A percentile compares a stretch with the other conserved stretches of the same genome.
phyloP scores from a whole-genome alignment of 1,140 invertebrate genomes.

The Pentalonia nigronervosa region DNA sequence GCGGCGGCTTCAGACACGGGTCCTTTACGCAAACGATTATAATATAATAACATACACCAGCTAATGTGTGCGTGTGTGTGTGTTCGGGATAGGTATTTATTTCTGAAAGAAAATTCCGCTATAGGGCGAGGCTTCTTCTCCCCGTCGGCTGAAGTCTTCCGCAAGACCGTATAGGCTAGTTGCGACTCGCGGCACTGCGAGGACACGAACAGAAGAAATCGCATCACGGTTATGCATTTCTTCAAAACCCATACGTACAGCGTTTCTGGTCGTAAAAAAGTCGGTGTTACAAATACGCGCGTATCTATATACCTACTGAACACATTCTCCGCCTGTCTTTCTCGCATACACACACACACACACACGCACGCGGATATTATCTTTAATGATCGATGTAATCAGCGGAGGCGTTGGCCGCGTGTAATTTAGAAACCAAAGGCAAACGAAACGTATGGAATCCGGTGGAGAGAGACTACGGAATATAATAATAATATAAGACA shows the following conservation, averaged over 20 bases:
- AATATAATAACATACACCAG: not conserved
- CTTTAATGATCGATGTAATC: conserved; percentile 50
- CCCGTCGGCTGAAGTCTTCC: too few species aligned
- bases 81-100: not conserved
- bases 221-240: not conserved
- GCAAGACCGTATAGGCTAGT: not conserved
- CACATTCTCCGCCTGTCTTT: too few species aligned
- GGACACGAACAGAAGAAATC: not conserved
- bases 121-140: not conserved
- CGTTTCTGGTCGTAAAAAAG: conserved; percentile 40
- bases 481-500: not conserved
- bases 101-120: not conserved
- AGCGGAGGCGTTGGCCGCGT: not conserved
- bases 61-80: not conserved
- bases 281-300: conserved; percentile 29
- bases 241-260: conserved; percentile 25
- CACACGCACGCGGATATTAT: not conserved
- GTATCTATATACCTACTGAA: too few species aligned
- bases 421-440: conserved; percentile 10
- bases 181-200: not conserved
- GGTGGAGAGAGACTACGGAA: not conserved
- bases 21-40: conserved; percentile 18
- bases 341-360: not conserved
- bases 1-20: not conserved
- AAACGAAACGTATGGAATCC: not conserved